A percentile compares a stretch with the other conserved stretches of the same genome.
Evolutionary conservation across 2,113 vertebrate genomes (phyloP).

Genomic region (Scomber scombrus): DNA sequence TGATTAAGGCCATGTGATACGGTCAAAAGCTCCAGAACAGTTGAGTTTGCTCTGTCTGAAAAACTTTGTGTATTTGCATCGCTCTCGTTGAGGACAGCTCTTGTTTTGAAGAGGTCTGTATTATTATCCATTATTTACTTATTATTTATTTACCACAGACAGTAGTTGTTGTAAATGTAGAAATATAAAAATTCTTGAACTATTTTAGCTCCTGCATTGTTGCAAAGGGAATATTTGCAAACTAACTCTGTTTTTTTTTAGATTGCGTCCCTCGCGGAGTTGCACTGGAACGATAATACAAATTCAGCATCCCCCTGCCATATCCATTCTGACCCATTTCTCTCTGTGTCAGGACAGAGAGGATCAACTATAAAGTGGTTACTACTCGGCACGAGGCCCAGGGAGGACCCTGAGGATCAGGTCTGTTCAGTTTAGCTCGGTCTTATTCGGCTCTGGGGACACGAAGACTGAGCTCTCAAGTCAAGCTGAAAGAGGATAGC

Average conservation of each 20-base stretch:
- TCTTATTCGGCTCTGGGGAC: constrained; percentile 63
- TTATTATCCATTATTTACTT: background rate
- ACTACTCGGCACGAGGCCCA: constrained; percentile 53
- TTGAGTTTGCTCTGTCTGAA: too few species aligned
- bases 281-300: constrained; percentile 61
- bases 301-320: constrained; percentile 37
- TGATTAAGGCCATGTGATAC: too few species aligned
- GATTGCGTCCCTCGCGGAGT: constrained; percentile 50
- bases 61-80: background rate
- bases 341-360: constrained; percentile 63
- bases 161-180: background rate
- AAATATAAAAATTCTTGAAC: constrained; percentile 34
- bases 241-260: constrained; percentile 53
- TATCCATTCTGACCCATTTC: constrained; percentile 71
- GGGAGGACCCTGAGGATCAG: constrained; percentile 64
- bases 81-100: background rate
- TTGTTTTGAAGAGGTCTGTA: background rate
- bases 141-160: background rate
- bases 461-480: constrained; percentile 59
- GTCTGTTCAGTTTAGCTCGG: constrained; percentile 66
- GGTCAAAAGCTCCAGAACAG: too few species aligned
- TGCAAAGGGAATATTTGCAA: constrained; percentile 69
- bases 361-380: constrained; percentile 71
- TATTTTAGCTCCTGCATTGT: constrained; percentile 41
- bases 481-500: constrained; percentile 68